A percentile compares a stretch with the other conserved stretches of the same genome.
phyloP scores from a whole-genome alignment of 2,888 invertebrate genomes.

The Tenthredo amoena region DNA sequence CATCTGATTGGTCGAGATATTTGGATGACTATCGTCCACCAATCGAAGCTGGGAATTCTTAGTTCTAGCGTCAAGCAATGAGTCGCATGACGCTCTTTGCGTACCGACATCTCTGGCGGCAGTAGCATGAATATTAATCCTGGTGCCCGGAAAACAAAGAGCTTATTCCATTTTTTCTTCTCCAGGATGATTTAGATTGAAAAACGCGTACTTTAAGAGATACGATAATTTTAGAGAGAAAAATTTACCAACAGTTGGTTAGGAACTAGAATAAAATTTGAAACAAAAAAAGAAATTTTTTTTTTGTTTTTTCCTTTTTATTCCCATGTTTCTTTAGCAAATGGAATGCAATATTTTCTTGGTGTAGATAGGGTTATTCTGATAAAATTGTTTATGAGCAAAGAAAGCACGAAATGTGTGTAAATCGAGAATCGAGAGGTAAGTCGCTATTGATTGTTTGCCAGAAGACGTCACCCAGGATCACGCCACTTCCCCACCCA shows the following conservation, averaged over 20 bases:
- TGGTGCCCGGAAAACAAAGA: not conserved
- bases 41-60: not conserved
- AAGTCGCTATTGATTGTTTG: constrained; percentile 47
- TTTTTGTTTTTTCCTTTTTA: not conserved
- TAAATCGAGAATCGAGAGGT: constrained; percentile 34
- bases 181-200: not conserved
- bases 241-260: not conserved
- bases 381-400: not conserved
- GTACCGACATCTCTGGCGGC: not conserved
- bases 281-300: not conserved
- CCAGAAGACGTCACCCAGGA: constrained; percentile 73
- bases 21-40: not conserved
- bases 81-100: constrained; percentile 21
- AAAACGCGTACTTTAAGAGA: too few relatives aligned
- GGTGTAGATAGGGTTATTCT: not conserved
- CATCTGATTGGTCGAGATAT: not conserved
- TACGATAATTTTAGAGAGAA: not conserved
- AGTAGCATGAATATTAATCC: not conserved
- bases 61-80: not conserved
- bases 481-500: constrained; percentile 77
- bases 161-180: not conserved
- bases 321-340: not conserved
- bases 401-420: not conserved
- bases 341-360: too few relatives aligned
- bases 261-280: not conserved